Evolutionary conservation across 2,888 invertebrate genomes (phyloP).

Genomic region (Bellardia pandia): DNA sequence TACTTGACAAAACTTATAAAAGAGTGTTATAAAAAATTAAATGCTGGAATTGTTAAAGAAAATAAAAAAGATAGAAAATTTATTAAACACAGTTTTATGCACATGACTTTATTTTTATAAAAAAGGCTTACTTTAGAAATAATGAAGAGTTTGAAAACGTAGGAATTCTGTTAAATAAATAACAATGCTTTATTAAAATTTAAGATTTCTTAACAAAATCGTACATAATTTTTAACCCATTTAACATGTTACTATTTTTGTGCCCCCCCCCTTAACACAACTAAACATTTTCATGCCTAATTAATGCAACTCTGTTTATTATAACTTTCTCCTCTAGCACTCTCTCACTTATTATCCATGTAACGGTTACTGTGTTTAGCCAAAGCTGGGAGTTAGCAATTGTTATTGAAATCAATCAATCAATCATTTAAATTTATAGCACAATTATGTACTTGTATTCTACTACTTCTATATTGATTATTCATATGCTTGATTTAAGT

Average conservation of each 20-base stretch:
- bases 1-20: constrained; percentile 50
- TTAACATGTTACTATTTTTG: not conserved
- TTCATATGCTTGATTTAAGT: constrained; percentile 26
- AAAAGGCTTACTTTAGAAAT: no score
- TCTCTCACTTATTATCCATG: not conserved
- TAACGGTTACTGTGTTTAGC: no score
- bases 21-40: constrained; percentile 27
- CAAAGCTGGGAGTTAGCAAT: constrained; percentile 38
- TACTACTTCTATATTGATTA: not conserved
- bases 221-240: no score
- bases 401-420: constrained; percentile 9
- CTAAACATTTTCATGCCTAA: not conserved
- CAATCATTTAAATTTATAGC: constrained; percentile 27
- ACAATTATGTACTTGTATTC: not conserved
- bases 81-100: not conserved
- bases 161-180: no score
- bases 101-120: no score
- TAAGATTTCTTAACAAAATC: no score
- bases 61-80: constrained; percentile 5
- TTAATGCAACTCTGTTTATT: constrained; percentile 1
- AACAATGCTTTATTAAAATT: no score
- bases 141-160: no score
- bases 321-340: not conserved
- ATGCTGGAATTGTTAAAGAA: not conserved
- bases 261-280: constrained; percentile 6